Conservation (phyloP, 1,140 invertebrate species). For the Stratiolaelaps scimitus region DNA sequence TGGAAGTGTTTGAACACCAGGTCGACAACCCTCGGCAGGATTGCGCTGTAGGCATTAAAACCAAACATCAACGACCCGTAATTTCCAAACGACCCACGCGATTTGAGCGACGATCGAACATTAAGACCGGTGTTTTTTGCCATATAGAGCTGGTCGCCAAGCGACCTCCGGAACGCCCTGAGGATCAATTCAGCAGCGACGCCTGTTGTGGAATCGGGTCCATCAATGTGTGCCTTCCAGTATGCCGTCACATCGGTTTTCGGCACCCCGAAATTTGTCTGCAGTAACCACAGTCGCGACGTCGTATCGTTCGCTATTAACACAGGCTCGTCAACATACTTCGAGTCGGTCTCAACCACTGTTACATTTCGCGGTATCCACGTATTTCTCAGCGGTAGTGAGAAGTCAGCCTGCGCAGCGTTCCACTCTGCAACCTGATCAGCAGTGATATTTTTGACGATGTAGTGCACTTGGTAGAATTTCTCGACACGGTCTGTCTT, state of each 20-base stretch:
- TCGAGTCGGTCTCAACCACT: neutral
- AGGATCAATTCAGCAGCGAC: neutral
- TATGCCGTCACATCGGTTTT: conserved; percentile 23
- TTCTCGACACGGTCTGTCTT: conserved; percentile 2
- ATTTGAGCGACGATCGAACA: conserved; percentile 19
- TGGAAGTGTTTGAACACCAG: conserved; percentile 18
- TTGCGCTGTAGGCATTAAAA: conserved; percentile 15
- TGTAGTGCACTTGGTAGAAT: conserved; percentile 9
- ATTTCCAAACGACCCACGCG: conserved; percentile 4
- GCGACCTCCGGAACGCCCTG: neutral
- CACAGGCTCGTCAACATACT: conserved; percentile 1
- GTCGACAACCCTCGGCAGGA: conserved; percentile 1
- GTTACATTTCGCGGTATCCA: neutral
- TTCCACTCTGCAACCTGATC: neutral
- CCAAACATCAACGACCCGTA: conserved; percentile 21
- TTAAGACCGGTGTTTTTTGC: conserved; percentile 12
- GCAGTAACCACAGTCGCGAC: conserved; percentile 8
- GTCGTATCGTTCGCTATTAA: neutral
- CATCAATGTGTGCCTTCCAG: conserved; percentile 14
- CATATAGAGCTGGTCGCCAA: conserved; percentile 14
- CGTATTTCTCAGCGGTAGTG: neutral
- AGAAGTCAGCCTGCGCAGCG: conserved; percentile 4
- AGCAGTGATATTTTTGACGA: neutral
- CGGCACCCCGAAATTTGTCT: conserved; percentile 22
- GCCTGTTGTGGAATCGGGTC: conserved; percentile 3